Conservation (phyloP, 2,113 vertebrate genomes). For the Anoura caudifer region DNA sequence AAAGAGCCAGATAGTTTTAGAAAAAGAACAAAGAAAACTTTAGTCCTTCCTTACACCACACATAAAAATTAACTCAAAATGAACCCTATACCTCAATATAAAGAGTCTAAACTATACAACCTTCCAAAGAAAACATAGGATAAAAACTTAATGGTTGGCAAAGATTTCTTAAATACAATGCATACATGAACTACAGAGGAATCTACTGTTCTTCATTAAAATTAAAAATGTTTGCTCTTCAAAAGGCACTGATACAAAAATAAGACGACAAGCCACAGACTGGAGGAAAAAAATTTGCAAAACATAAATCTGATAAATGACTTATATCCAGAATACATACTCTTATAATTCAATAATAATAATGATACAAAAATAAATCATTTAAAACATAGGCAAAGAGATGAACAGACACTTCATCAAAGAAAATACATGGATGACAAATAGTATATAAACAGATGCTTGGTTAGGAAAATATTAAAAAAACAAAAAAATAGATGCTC, state of each 20-base stretch:
- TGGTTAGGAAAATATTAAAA: neutral
- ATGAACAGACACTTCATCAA: neutral
- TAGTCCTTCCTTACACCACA: neutral
- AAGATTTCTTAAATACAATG: constrained; percentile 9
- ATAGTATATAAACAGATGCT: neutral
- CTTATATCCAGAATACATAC: neutral
- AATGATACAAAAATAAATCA: neutral
- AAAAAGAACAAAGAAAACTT: neutral
- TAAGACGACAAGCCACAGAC: neutral
- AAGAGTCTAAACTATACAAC: neutral
- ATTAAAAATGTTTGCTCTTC: constrained; percentile 9
- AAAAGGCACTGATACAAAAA: neutral
- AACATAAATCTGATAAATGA: constrained; percentile 4
- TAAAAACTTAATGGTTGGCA: neutral
- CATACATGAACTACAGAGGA: neutral
- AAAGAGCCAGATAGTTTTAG: neutral
- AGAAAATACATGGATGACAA: neutral
- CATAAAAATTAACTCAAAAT: neutral
- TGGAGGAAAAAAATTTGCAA: neutral
- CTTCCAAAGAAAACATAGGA: neutral
- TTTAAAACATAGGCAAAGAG: neutral
- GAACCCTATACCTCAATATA: neutral
- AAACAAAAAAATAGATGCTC: neutral
- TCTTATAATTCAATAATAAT: neutral
- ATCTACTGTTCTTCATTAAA: neutral